Evolutionary conservation across 2,797 vertebrate species (phyloP), one percentile per base, ranked within the genome.

Genomic region (Tauraco hartlaubi): DNA sequence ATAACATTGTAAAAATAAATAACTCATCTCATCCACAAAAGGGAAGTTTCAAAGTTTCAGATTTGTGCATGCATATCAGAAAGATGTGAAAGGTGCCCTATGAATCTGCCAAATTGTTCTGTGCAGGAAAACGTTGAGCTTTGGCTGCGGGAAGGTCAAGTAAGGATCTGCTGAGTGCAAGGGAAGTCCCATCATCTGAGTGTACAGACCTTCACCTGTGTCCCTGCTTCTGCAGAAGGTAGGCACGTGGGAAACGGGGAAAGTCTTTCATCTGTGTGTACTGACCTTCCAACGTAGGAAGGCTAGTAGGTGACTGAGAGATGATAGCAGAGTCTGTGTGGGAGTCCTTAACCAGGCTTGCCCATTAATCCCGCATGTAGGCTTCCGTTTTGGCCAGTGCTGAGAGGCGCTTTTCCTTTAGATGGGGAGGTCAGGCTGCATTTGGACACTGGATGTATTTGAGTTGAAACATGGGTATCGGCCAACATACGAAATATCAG

Each of bases 261-360:
- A 77, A n/a, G 19, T 25, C 39, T 61, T 62, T 77, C 37, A 19
- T 25, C 46, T 59, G 0, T 5, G 23, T 25, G 39, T 35, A 4
- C 49, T 64, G 37, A 5, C 12, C 0, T 2, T 35, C 31, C 9
- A 0, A 5, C 9, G 1, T 15, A 39, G 46, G 83, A 28, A 49
- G 69, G 52, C 72, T 56, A 37, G n/a, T 9, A 17, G 44, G 52
- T 0, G 3, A 11, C 28, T 26, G 2, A 17, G 26, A 48, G 35
- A 18, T 19, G 44, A 28, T 4, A 54, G 62, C 62, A 76, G 71
- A 13, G 8, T 43, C 55, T 61, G 13, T 25, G 31, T 7, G 1
- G 21, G 39, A 66, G 35, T 13, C 74, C 43, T 76, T 59, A 61
- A 39, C 22, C 31, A 28, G 22, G 6, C 23, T 43, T 54, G 29